Base-by-base conservation (phyloP, 2,888 invertebrate genomes). In the Drosophila paucipuncta region DNA sequence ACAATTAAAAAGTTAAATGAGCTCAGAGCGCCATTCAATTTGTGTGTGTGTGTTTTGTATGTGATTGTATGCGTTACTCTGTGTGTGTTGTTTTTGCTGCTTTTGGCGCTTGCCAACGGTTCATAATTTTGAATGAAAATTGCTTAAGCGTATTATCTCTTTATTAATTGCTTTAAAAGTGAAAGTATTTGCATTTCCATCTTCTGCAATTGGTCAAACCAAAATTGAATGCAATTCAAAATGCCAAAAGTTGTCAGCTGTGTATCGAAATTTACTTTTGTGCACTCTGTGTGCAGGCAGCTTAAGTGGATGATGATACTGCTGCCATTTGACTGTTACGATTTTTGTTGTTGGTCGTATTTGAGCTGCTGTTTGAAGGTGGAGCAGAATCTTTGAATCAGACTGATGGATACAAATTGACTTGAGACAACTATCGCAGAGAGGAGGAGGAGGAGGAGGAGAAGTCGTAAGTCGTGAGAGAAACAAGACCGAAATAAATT, bases 1-100 rank as follows among this genome's bases (percentile, higher is more conserved):
- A 84, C 87, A 87, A 91, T 87, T 91, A 90, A 82, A 88, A 91
- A 84, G 88, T 88, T 91, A 87, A 88, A 89, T 89, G 85, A 82
- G 78, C 71, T 89, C 85, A 57, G 52, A 73, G 78, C 68, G 68
- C 77, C 73, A 86, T 80, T 72, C 73, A 73, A 71, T 70, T 70
- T 66, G 22, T 18, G 54, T 47, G 57, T 50, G 39, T 18, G 43
- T 22, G n/a, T 30, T 22, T 13, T 7, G 7, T 22, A 13, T 43
- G 47, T 28, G 16, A 22, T 13, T 13, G 6, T 22, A 13, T 43
- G 41, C 28, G 16, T 43, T n/a, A 25, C 37, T n/a, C 41, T 47
- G 43, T 16, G 64, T 39, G 25, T 28, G 25, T 33, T 33, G 47
- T 50, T 33, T 16, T 33, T n/a, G 60, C 33, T 41, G 43, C 18